phyloP scores from a whole-genome alignment of 2,888 invertebrate genomes.

The Andrena fulva region DNA sequence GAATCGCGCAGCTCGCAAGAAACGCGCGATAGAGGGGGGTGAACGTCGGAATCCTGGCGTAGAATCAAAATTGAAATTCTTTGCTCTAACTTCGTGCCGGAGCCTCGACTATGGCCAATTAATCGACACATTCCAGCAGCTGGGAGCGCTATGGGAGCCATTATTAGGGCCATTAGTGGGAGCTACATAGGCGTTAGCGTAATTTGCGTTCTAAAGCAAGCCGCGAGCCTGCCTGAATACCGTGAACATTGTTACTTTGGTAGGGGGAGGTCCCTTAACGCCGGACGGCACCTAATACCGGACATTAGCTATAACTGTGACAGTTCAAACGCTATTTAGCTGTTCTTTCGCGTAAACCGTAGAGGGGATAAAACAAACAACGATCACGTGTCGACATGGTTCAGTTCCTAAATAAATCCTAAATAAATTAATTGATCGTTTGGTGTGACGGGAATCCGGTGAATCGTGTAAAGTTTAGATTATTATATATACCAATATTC shows the following conservation, averaged over 20 bases:
- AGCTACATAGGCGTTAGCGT: not conserved
- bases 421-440: no score
- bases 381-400: no score
- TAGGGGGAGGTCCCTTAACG: no score
- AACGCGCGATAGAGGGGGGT: slow-evolving; percentile 11
- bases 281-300: no score
- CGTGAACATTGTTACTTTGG: not conserved
- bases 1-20: slow-evolving; percentile 2
- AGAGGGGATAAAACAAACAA: no score
- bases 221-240: not conserved
- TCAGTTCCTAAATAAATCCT: no score
- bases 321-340: no score
- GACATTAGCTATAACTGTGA: no score
- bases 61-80: slow-evolving; percentile 57
- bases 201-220: not conserved
- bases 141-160: not conserved
- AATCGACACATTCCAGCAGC: slow-evolving; percentile 30
- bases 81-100: slow-evolving; percentile 20
- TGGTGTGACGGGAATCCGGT: no score
- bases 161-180: slow-evolving; percentile 33
- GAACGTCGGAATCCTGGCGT: slow-evolving; percentile 16
- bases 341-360: no score
- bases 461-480: no score
- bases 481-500: no score
- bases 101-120: slow-evolving; percentile 32